Conservation (phyloP, 2,888 invertebrate species). For the Tetranychus piercei region DNA sequence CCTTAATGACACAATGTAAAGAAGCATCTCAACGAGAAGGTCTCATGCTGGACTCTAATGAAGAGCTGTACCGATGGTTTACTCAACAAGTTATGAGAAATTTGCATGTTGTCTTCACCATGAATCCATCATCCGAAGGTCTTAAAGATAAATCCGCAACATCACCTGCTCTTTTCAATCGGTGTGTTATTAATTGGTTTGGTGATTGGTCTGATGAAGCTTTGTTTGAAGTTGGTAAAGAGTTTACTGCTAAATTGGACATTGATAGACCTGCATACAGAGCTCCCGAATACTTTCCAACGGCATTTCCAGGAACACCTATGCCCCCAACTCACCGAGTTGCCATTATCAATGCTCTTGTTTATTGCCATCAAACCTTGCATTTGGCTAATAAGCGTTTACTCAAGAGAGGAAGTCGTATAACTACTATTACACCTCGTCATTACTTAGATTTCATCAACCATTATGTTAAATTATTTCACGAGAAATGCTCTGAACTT, state of each 20-base stretch:
- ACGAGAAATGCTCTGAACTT: slow-evolving; percentile 89
- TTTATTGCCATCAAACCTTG: slow-evolving; percentile 91
- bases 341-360: slow-evolving; percentile 95
- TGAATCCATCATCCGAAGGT: slow-evolving; percentile 98
- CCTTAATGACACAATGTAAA: slow-evolving; percentile 98
- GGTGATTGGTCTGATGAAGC: slow-evolving; percentile 98
- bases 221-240: slow-evolving; percentile 79
- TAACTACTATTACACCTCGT: slow-evolving; percentile 91
- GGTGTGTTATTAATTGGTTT: slow-evolving; percentile 96
- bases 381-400: slow-evolving; percentile 81
- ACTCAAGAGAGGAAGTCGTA: slow-evolving; percentile 74
- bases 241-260: slow-evolving; percentile 88
- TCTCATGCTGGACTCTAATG: slow-evolving; percentile 89
- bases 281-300: slow-evolving; percentile 73
- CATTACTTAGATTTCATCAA: slow-evolving; percentile 98
- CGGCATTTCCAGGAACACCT: slow-evolving; percentile 53
- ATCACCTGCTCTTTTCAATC: slow-evolving; percentile 92
- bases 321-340: slow-evolving; percentile 62
- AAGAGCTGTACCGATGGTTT: slow-evolving; percentile 99
- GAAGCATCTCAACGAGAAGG: slow-evolving; percentile 96
- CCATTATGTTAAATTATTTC: slow-evolving; percentile 92
- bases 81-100: slow-evolving; percentile 92
- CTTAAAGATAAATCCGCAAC: slow-evolving; percentile 95
- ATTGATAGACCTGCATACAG: slow-evolving; percentile 69
- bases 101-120: slow-evolving; percentile 97